phyloP scores from a whole-genome alignment of 2,888 invertebrate species.

The Phymatocera aterrima region DNA sequence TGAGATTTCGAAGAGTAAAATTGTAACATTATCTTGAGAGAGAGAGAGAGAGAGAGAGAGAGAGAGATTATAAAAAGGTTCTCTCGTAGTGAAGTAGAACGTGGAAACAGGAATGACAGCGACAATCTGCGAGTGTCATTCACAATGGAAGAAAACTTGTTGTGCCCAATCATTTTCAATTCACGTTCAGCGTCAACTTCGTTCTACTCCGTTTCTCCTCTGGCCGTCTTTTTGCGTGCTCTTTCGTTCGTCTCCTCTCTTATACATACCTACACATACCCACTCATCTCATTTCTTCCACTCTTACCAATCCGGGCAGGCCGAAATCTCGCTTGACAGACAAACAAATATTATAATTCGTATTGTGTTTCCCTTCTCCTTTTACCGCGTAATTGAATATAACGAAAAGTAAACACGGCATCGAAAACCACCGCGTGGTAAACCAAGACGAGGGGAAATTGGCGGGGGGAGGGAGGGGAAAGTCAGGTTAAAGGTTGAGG shows the following conservation, averaged over 20 bases:
- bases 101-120: slow-evolving; percentile 58
- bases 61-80: slow-evolving; percentile 9
- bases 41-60: no score
- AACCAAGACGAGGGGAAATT: slow-evolving; percentile 14
- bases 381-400: slow-evolving; percentile 68
- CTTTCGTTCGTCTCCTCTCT: neutral
- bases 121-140: slow-evolving; percentile 65
- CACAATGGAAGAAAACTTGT: slow-evolving; percentile 47
- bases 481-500: slow-evolving; percentile 42
- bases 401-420: slow-evolving; percentile 73
- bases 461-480: slow-evolving; percentile 25
- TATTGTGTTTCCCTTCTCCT: slow-evolving; percentile 68
- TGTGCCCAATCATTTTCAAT: slow-evolving; percentile 37
- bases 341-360: slow-evolving; percentile 73
- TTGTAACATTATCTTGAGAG: slow-evolving; percentile 39
- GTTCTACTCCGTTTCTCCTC: neutral
- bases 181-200: slow-evolving; percentile 24
- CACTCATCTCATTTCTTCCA: neutral
- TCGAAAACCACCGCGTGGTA: slow-evolving; percentile 40
- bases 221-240: neutral
- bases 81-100: slow-evolving; percentile 34
- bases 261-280: neutral
- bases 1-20: slow-evolving; percentile 40
- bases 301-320: neutral
- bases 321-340: slow-evolving; percentile 56